Conservation (phyloP, 2,797 vertebrate species). For the Alcedo atthis region DNA sequence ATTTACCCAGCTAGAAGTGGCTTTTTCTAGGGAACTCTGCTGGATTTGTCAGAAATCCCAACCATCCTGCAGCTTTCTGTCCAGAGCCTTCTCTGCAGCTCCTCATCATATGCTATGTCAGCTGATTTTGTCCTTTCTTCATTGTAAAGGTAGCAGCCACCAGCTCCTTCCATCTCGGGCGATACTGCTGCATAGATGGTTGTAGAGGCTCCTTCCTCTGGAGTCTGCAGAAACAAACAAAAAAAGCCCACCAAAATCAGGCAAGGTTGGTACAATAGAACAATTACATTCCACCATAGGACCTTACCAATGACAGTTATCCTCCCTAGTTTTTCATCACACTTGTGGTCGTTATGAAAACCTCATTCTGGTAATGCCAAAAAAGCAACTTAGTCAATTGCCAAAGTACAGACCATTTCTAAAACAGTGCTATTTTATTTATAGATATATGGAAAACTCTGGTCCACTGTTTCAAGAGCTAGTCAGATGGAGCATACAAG, state of each 20-base stretch:
- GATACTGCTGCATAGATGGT: slow-evolving; percentile 81
- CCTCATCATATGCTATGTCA: slow-evolving; percentile 75
- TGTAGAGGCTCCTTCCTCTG: slow-evolving; percentile 88
- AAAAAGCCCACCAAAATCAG: neutral
- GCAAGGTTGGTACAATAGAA: neutral
- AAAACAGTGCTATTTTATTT: neutral
- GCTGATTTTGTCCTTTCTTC: slow-evolving; percentile 82
- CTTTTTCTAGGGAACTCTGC: slow-evolving; percentile 10
- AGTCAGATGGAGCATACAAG: neutral
- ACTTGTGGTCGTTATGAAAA: neutral
- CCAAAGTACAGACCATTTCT: neutral
- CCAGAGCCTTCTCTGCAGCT: slow-evolving; percentile 87
- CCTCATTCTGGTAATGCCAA: neutral
- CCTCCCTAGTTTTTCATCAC: neutral
- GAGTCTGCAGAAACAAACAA: slow-evolving; percentile 78
- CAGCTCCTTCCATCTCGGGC: slow-evolving; percentile 84
- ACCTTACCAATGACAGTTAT: neutral
- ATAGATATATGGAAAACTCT: neutral
- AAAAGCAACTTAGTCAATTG: neutral
- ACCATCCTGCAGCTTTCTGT: slow-evolving; percentile 84
- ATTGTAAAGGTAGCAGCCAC: slow-evolving; percentile 89
- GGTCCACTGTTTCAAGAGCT: neutral
- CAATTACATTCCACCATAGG: neutral
- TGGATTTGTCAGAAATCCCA: slow-evolving; percentile 69
- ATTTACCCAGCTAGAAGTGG: neutral